phyloP scores from a whole-genome alignment of 1,140 invertebrate species.

The Thaumatotibia leucotreta region DNA sequence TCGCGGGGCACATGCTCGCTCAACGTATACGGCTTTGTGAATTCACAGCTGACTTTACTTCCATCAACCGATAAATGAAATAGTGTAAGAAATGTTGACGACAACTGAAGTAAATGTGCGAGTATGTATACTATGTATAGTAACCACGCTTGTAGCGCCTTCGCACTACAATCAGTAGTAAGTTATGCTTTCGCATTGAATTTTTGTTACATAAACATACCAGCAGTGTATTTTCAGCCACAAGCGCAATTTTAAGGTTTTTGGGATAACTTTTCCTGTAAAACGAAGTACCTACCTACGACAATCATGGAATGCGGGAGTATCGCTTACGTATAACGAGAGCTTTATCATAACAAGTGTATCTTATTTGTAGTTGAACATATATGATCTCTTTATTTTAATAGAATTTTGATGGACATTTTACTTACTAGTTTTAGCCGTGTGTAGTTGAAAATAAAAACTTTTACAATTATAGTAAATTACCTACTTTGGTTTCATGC shows the following conservation, averaged over 20 bases:
- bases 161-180: slow-evolving; percentile 24
- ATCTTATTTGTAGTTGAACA: slow-evolving; percentile 65
- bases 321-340: slow-evolving; percentile 54
- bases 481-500: slow-evolving; percentile 45
- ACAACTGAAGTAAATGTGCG: not conserved
- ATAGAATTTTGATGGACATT: slow-evolving; percentile 74
- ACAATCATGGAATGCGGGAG: slow-evolving; percentile 37
- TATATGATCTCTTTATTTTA: slow-evolving; percentile 74
- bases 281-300: slow-evolving; percentile 49
- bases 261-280: not conserved
- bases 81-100: not conserved
- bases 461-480: slow-evolving; percentile 47
- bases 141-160: slow-evolving; percentile 22
- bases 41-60: no score
- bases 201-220: no score
- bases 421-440: slow-evolving; percentile 71
- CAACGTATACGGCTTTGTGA: no score
- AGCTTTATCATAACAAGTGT: slow-evolving; percentile 69
- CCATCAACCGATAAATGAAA: no score
- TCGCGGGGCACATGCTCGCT: not conserved
- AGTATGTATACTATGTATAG: no score
- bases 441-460: slow-evolving; percentile 52
- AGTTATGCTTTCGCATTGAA: slow-evolving; percentile 32
- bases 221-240: slow-evolving; percentile 9
- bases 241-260: slow-evolving; percentile 1